Evolutionary conservation across 2,113 vertebrate species (phyloP).

Genomic region (Osmerus mordax): DNA sequence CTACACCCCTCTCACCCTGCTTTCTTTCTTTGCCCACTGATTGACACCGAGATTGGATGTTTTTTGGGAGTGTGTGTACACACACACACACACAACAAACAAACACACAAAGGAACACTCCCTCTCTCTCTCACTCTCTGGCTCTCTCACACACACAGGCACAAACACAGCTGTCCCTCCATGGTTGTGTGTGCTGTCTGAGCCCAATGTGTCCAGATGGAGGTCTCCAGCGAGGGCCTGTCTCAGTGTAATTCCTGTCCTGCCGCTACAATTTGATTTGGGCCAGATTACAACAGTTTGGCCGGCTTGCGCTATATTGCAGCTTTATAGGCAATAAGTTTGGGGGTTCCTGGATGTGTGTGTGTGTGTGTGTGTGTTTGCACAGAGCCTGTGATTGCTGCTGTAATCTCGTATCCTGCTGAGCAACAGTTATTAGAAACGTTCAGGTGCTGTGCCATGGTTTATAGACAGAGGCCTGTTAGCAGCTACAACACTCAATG

Average conservation of each 20-base stretch:
- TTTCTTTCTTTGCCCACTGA: not conserved
- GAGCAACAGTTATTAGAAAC: constrained; percentile 66
- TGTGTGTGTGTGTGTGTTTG: not conserved
- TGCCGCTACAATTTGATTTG: not conserved
- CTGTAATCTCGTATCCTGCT: constrained; percentile 63
- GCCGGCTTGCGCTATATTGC: constrained; percentile 6
- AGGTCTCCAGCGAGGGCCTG: not conserved
- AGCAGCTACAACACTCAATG: constrained; percentile 47
- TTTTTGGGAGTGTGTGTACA: not conserved
- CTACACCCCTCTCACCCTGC: no score
- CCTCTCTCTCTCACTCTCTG: not conserved
- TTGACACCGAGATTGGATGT: not conserved
- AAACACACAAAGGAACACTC: not conserved
- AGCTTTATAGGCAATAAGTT: constrained; percentile 8
- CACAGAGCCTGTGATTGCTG: constrained; percentile 44
- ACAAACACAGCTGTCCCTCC: not conserved
- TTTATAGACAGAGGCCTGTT: constrained; percentile 52
- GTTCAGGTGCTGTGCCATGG: constrained; percentile 62
- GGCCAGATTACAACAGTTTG: constrained; percentile 2
- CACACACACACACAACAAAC: not conserved
- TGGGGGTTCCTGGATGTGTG: constrained; percentile 17
- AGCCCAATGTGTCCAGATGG: not conserved
- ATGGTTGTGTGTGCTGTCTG: not conserved
- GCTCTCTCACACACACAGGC: not conserved
- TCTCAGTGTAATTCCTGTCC: not conserved